These are phyloP conservation scores for Lycorma delicatula DNA, from an alignment of 1,140 invertebrate species.

Conservation along the genomic window DNA sequence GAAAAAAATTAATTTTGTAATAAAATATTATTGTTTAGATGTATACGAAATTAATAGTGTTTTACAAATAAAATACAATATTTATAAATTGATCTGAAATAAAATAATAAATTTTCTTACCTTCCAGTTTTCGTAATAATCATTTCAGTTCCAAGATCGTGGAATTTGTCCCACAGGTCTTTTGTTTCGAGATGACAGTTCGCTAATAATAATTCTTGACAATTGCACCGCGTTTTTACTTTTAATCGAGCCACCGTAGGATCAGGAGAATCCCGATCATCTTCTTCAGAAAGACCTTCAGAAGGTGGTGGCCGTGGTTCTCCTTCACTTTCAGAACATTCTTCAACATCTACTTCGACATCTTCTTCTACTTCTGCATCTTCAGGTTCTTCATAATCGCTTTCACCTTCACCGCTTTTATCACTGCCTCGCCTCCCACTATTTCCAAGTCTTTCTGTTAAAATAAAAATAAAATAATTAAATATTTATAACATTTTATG, in stretches of 20 bases:
- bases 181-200: constrained; percentile 55
- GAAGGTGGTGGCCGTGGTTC: constrained; percentile 22
- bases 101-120: constrained; percentile 25
- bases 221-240: constrained; percentile 44
- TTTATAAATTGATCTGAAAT: too few relatives aligned
- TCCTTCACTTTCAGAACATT: constrained; percentile 37
- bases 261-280: constrained; percentile 19
- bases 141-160: constrained; percentile 95
- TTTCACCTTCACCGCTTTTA: neutral
- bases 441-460: neutral
- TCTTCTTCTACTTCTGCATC: constrained; percentile 30
- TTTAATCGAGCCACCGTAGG: constrained; percentile 8
- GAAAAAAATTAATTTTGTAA: too few relatives aligned
- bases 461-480: neutral
- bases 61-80: too few relatives aligned
- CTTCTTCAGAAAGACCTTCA: constrained; percentile 16
- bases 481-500: too few relatives aligned
- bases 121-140: constrained; percentile 98
- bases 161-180: constrained; percentile 89
- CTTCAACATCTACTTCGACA: constrained; percentile 40
- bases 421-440: neutral
- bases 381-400: neutral
- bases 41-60: too few relatives aligned
- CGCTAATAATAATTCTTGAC: constrained; percentile 41
- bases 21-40: too few relatives aligned